Conservation (phyloP, 1,140 invertebrate genomes). For the Apis florea region DNA sequence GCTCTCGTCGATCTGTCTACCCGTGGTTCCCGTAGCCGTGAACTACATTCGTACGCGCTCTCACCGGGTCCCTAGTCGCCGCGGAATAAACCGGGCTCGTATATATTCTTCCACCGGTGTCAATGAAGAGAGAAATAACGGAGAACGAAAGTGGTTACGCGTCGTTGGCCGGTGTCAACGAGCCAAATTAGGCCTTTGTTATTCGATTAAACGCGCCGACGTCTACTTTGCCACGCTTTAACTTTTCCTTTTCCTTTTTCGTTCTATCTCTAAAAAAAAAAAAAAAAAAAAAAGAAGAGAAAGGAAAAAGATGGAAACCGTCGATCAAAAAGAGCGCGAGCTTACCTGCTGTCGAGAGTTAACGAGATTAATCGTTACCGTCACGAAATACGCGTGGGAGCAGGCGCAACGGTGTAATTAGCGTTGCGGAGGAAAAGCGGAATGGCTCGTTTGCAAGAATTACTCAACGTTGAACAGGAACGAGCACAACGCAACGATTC, state of each 20-base stretch:
- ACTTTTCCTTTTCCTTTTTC: no score
- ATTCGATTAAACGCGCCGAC: conserved; percentile 18
- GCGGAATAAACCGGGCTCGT: conserved; percentile 5
- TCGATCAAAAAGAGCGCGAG: background rate
- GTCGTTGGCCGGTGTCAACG: conserved; percentile 27
- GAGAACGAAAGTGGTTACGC: conserved; percentile 49
- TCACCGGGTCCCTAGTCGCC: background rate
- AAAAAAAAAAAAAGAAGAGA: background rate
- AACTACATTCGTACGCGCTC: conserved; percentile 16
- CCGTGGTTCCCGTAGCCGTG: conserved; percentile 8
- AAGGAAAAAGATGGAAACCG: no score
- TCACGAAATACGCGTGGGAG: conserved; percentile 56
- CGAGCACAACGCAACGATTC: conserved; percentile 14
- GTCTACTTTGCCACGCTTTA: background rate
- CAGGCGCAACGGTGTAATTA: conserved; percentile 51
- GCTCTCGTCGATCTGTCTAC: background rate
- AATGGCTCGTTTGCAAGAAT: conserved; percentile 50
- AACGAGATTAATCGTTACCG: conserved; percentile 52
- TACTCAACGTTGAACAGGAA: conserved; percentile 36
- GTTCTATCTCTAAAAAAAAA: background rate
- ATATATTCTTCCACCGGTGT: conserved; percentile 15
- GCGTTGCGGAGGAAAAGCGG: conserved; percentile 38
- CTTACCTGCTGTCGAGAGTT: conserved; percentile 3
- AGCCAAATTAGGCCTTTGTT: conserved; percentile 35
- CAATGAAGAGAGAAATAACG: conserved; percentile 46